A percentile compares a stretch with the other conserved stretches of the same genome.
phyloP scores from a whole-genome alignment of 35 echinoderm and acorn worm genomes.

The Patiria miniata region DNA sequence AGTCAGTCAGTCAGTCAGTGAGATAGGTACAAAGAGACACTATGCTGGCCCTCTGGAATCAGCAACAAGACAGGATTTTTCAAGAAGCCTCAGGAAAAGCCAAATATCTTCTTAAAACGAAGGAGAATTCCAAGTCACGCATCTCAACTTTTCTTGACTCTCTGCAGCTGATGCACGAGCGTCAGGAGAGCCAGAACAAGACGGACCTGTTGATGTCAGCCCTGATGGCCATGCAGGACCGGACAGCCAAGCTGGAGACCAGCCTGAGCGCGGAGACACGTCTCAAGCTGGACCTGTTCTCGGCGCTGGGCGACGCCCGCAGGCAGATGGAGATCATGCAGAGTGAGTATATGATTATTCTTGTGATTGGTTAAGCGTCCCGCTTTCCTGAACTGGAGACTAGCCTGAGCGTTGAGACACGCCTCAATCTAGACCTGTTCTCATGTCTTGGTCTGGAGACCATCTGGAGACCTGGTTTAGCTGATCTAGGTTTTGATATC shows the following conservation, averaged over 20 bases:
- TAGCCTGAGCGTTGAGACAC: slow-evolving; percentile 96
- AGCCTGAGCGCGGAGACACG: slow-evolving; percentile 97
- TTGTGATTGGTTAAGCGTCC: background rate
- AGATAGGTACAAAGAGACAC: no score
- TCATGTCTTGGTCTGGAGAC: slow-evolving; percentile 92
- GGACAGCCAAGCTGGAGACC: slow-evolving; percentile 84
- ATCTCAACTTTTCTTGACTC: background rate
- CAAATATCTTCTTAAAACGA: no score
- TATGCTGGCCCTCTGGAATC: no score
- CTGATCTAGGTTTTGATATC: no score
- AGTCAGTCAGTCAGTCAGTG: no score
- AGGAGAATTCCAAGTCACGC: no score
- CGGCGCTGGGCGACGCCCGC: slow-evolving; percentile 89
- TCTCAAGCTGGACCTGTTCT: slow-evolving; percentile 92
- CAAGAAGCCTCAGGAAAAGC: no score
- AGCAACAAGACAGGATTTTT: no score
- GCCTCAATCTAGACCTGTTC: slow-evolving; percentile 90
- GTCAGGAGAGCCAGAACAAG: slow-evolving; percentile 81
- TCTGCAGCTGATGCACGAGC: slow-evolving; percentile 63
- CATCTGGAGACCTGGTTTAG: slow-evolving; percentile 67
- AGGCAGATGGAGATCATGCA: slow-evolving; percentile 92
- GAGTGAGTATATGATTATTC: no score
- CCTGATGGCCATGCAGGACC: slow-evolving; percentile 88
- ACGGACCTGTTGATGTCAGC: slow-evolving; percentile 90
- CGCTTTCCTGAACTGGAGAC: slow-evolving; percentile 69